Evolutionary conservation across 2,113 vertebrate genomes (phyloP).

Genomic region (Willisornis vidua): DNA sequence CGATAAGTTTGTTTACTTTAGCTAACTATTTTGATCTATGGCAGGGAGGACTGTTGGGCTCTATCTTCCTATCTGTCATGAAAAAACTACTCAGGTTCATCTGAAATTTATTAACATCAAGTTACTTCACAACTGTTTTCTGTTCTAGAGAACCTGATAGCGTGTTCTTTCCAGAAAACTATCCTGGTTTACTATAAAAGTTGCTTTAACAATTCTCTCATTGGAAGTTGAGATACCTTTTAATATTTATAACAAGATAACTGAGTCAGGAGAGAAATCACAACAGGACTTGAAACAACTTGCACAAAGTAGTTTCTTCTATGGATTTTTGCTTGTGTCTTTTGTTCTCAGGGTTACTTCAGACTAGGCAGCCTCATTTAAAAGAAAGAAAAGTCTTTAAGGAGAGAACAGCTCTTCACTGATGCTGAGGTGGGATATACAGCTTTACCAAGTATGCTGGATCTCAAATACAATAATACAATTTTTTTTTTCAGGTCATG

Average conservation of each 20-base stretch:
- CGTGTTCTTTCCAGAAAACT: not conserved
- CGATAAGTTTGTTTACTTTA: no score
- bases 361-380: not conserved
- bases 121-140: not conserved
- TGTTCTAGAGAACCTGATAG: not conserved
- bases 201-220: not conserved
- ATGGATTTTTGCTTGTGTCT: not conserved
- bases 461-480: not conserved
- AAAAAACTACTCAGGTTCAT: not conserved
- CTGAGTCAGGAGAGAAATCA: not conserved
- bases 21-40: not conserved
- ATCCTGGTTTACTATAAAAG: not conserved
- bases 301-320: not conserved
- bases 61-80: not conserved
- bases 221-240: not conserved
- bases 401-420: not conserved
- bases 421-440: not conserved
- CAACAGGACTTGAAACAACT: not conserved
- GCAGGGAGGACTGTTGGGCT: not conserved
- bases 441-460: not conserved
- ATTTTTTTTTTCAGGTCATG: not conserved
- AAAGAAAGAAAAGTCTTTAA: not conserved
- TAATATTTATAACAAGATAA: not conserved
- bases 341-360: not conserved
- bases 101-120: not conserved